phyloP scores from a whole-genome alignment of 1,140 invertebrate species.

The Tachypleus tridentatus region DNA sequence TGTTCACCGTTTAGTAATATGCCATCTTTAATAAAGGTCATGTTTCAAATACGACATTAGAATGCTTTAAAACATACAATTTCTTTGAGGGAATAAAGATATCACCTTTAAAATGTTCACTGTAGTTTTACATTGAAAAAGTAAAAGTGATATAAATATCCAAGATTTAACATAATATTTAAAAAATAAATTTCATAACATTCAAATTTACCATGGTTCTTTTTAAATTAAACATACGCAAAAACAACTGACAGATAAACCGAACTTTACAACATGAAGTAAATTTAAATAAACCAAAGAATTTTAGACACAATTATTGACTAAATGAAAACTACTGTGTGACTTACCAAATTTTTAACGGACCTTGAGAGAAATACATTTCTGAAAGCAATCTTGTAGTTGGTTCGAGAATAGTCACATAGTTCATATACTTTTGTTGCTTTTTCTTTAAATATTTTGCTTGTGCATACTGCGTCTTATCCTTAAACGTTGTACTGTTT shows the following conservation, averaged over 20 bases:
- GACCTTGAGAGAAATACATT: conserved; percentile 62
- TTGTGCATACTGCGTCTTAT: conserved; percentile 84
- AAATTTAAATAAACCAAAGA: conserved; percentile 9
- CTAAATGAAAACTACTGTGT: conserved; percentile 9
- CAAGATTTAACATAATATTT: too few species aligned
- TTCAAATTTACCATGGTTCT: conserved; percentile 4
- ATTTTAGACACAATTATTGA: conserved; percentile 1
- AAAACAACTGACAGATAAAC: background rate
- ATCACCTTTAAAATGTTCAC: too few species aligned
- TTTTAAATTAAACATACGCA: conserved; percentile 3
- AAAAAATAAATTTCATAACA: too few species aligned
- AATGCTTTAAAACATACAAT: too few species aligned
- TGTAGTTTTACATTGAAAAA: too few species aligned
- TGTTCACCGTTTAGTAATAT: too few species aligned
- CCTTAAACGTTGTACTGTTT: conserved; percentile 66
- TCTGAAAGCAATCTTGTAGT: conserved; percentile 58
- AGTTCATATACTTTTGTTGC: conserved; percentile 30
- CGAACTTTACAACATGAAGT: background rate
- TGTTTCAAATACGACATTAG: too few species aligned
- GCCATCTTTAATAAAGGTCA: too few species aligned
- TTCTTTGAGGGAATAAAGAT: too few species aligned
- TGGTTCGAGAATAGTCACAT: conserved; percentile 51
- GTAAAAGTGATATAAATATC: too few species aligned
- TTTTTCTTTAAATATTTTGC: conserved; percentile 92
- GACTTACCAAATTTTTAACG: conserved; percentile 54